These are phyloP conservation scores for Propithecus coquereli DNA, from an alignment of 2,113 vertebrate species.

Conservation along the genomic window DNA sequence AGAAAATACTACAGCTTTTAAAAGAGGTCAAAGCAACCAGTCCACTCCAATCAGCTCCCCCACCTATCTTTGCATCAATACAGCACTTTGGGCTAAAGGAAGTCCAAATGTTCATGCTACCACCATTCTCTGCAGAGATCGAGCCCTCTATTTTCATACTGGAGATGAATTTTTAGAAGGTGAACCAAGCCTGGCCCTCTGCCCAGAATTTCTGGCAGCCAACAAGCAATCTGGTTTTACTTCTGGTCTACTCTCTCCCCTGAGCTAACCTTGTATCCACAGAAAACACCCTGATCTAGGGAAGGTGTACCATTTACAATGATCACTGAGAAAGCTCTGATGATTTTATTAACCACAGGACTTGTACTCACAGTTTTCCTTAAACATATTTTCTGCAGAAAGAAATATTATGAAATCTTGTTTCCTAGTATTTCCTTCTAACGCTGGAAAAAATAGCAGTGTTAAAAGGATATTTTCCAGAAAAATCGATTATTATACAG, in stretches of 20 bases:
- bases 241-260: constrained; percentile 59
- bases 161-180: constrained; percentile 74
- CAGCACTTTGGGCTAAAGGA: background rate
- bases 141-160: constrained; percentile 67
- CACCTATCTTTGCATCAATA: background rate
- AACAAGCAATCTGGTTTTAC: constrained; percentile 67
- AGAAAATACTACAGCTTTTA: constrained; percentile 1
- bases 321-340: constrained; percentile 54
- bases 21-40: constrained; percentile 18
- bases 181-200: constrained; percentile 69
- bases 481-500: constrained; percentile 26
- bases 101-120: constrained; percentile 27
- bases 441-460: background rate
- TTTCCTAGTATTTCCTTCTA: constrained; percentile 29
- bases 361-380: background rate
- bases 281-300: constrained; percentile 52
- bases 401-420: constrained; percentile 30
- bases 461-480: constrained; percentile 26
- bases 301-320: constrained; percentile 50
- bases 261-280: constrained; percentile 60
- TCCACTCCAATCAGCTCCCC: background rate
- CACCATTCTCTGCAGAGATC: constrained; percentile 46
- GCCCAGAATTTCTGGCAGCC: constrained; percentile 61
- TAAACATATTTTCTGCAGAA: constrained; percentile 23
- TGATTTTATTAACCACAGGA: constrained; percentile 61